Evolutionary conservation across 2,113 vertebrate species (phyloP), one percentile per base, ranked within the genome.

Genomic region (Platichthys stellatus): DNA sequence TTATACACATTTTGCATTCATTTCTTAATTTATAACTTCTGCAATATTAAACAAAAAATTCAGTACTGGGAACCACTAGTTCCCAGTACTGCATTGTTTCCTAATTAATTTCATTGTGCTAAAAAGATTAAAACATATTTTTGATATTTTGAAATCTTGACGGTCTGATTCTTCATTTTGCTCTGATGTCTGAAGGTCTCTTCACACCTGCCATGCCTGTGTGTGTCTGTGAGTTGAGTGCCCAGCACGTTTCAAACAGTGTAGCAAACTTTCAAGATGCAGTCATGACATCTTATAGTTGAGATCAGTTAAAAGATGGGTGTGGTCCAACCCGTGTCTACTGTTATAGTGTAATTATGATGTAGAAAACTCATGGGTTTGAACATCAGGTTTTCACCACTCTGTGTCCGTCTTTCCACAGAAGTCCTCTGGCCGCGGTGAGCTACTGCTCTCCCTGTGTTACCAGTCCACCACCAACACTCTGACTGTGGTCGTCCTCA

Each of bases 391-490:
- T 3, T 21, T 18, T n/a, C 51, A 54, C 51, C 51, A 14, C 26
- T n/a, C 8, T 20, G 26, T 15, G 13, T 14, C 17, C 53, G 1
- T 79, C 31, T 70, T 26, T 74, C 38, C 12, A 31, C 80, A 99
- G 98, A 98, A 96, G 89, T 97, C 95, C 17, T 94, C 95, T 13
- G 97, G 97, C 13, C 95, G 96, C 47, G 98, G 97, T 45, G 98
- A 99, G 89, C 82, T 99, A 58, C 94, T 99, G 89, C 94, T 99
- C 26, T 99, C 98, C 67, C 95, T 99, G 69, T 99, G 97, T 85
- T 99, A 99, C 90, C 97, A 99, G 86, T 99, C 98, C 57, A 97
- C 96, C 74, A 98, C 96, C 80, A 98, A 97, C 80, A 97, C 97
- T 2, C 95, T 99, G 79, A 99, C 96, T 9, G 98, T 99, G 72